Conservation (phyloP, 2,113 vertebrate genomes). For the Protobothrops mucrosquamatus region DNA sequence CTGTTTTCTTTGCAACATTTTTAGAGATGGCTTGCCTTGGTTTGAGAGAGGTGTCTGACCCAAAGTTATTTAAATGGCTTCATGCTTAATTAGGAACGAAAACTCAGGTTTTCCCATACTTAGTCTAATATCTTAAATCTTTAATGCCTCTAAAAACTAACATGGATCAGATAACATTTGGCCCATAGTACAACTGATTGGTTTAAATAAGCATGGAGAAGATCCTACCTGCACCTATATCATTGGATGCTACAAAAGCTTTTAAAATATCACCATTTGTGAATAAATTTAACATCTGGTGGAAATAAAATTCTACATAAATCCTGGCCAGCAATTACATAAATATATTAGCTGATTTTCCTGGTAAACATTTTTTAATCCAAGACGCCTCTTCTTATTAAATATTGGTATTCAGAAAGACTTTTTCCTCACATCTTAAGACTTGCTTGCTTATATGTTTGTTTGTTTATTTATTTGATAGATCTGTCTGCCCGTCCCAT, state of each 20-base stretch:
- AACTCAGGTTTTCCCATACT: neutral
- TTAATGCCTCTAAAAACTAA: neutral
- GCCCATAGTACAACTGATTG: neutral
- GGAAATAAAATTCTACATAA: neutral
- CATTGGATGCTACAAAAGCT: neutral
- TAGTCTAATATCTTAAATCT: neutral
- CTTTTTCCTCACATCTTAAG: too few relatives aligned
- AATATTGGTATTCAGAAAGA: too few relatives aligned
- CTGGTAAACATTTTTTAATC: neutral
- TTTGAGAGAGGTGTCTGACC: neutral
- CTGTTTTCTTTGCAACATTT: neutral
- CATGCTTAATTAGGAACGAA: neutral
- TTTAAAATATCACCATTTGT: neutral
- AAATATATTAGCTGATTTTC: neutral
- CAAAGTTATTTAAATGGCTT: neutral
- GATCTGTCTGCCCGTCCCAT: neutral
- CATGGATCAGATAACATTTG: neutral
- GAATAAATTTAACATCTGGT: neutral
- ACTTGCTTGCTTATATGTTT: neutral
- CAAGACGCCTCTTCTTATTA: neutral
- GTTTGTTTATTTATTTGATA: neutral
- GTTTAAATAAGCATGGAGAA: neutral
- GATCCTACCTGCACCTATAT: neutral
- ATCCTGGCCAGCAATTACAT: neutral
- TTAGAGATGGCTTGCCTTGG: neutral